Percentiles rank a stretch among this genome's conserved stretches.
phyloP scores from a whole-genome alignment of 1,140 invertebrate species.

The Holcopasites calliopsidis region DNA sequence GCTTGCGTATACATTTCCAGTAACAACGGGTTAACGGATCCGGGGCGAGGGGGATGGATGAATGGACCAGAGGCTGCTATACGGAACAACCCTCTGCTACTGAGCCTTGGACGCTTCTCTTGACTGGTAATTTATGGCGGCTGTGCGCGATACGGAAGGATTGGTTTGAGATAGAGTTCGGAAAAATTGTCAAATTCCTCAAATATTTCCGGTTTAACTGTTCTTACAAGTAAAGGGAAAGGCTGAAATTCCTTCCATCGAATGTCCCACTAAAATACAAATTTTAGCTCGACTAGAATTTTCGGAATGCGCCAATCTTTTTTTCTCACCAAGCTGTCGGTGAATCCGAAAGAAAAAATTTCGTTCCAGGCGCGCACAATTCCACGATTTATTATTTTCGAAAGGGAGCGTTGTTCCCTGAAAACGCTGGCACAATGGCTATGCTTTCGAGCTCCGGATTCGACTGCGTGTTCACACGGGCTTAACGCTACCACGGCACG shows the following conservation, averaged over 20 bases:
- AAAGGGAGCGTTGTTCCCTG: not conserved
- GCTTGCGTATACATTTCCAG: constrained; percentile 1
- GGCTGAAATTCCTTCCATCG: too few species aligned
- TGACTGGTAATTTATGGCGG: constrained; percentile 44
- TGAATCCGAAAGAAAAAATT: too few species aligned
- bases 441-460: not conserved
- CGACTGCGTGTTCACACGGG: not conserved
- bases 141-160: constrained; percentile 13
- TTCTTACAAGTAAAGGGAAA: too few species aligned
- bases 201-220: too few species aligned
- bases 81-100: constrained; percentile 31
- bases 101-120: constrained; percentile 13
- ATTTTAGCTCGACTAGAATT: too few species aligned
- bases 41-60: not conserved
- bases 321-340: too few species aligned
- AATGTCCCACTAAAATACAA: too few species aligned
- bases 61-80: constrained; percentile 17
- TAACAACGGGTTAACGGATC: not conserved
- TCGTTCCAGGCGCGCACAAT: too few species aligned
- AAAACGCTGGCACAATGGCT: not conserved
- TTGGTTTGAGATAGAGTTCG: constrained; percentile 30
- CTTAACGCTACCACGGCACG: not conserved
- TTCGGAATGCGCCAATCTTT: too few species aligned
- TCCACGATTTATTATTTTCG: constrained; percentile 8
- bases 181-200: not conserved